Evolutionary conservation across 2,113 vertebrate species (phyloP).

Genomic region (Chamaea fasciata): DNA sequence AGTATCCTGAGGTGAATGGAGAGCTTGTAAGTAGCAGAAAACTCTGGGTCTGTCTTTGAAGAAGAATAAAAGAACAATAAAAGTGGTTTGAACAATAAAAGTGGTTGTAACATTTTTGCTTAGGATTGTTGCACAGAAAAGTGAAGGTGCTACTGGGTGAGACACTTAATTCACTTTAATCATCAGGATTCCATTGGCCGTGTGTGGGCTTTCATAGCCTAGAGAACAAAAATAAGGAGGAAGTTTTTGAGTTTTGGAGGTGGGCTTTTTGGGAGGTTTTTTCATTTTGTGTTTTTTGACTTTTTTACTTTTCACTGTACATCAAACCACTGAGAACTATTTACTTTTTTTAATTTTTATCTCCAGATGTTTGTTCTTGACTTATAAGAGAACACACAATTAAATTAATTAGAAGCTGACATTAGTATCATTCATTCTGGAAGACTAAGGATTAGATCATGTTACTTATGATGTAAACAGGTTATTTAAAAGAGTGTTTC

Average conservation of each 20-base stretch:
- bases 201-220: not conserved
- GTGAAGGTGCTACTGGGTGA: not conserved
- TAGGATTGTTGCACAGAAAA: not conserved
- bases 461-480: not conserved
- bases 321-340: not conserved
- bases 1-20: not conserved
- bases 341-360: not conserved
- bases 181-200: not conserved
- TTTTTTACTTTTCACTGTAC: not conserved
- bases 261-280: not conserved
- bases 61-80: not conserved
- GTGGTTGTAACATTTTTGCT: not conserved
- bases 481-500: not conserved
- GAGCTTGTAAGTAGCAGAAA: not conserved
- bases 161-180: not conserved
- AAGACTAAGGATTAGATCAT: not conserved
- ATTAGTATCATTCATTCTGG: not conserved
- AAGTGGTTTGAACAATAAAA: not conserved
- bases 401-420: not conserved
- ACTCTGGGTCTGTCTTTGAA: not conserved
- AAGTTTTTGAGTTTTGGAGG: not conserved
- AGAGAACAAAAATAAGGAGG: not conserved
- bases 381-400: not conserved
- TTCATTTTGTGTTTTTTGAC: fast-evolving
- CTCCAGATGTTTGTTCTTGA: conserved; percentile 11